Evolutionary conservation across 1,140 invertebrate genomes (phyloP).

Genomic region (Pseudomyrmex pallidus): DNA sequence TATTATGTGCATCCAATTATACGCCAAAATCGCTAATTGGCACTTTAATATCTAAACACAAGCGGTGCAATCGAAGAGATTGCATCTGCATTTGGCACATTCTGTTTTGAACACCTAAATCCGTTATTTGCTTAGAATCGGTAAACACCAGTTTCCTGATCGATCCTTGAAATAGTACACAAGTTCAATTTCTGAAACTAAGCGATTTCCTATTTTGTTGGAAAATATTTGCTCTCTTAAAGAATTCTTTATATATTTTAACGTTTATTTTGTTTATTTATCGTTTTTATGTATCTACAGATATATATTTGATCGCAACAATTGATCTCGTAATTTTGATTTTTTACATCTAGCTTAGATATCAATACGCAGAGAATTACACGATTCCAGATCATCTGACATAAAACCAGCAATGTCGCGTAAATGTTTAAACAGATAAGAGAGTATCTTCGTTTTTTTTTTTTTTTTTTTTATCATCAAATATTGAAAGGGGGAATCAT

Average conservation of each 20-base stretch:
- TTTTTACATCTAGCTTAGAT: too few relatives aligned
- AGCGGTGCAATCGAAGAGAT: not conserved
- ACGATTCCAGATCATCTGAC: too few relatives aligned
- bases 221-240: conserved; percentile 8
- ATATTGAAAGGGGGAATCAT: not conserved
- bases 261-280: not conserved
- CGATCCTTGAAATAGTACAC: conserved; percentile 12
- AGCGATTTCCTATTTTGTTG: conserved; percentile 6
- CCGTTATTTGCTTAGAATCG: not conserved
- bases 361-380: too few relatives aligned
- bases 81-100: conserved; percentile 15
- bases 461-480: not conserved
- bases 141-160: conserved; percentile 3
- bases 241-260: not conserved
- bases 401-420: too few relatives aligned
- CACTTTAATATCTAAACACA: conserved; percentile 51
- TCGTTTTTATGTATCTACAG: conserved; percentile 10
- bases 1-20: conserved; percentile 35
- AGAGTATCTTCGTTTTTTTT: not conserved
- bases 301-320: not conserved
- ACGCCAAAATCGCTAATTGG: conserved; percentile 45
- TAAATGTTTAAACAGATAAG: not conserved
- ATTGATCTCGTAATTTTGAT: too few relatives aligned
- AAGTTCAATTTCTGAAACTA: conserved; percentile 4
- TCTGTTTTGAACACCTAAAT: conserved; percentile 31